Evolutionary conservation across 2,888 invertebrate genomes (phyloP).

Genomic region (Tupiocoris notatus): DNA sequence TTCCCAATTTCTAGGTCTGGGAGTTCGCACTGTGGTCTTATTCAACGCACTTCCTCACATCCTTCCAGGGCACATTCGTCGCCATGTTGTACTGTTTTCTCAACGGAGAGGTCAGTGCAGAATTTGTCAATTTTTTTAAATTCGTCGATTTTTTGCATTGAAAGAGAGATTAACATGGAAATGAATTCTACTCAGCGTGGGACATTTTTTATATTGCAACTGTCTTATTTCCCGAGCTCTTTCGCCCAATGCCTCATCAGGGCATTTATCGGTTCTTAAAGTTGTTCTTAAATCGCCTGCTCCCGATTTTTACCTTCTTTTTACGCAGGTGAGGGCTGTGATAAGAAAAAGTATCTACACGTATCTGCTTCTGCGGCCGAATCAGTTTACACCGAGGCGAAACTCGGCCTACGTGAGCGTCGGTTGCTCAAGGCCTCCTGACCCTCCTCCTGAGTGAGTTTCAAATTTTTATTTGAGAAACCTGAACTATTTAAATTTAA

Average conservation of each 20-base stretch:
- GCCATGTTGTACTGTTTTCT: slow-evolving; percentile 64
- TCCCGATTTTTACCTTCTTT: not conserved
- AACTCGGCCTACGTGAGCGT: slow-evolving; percentile 50
- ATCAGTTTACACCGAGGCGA: slow-evolving; percentile 49
- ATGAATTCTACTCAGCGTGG: too few relatives aligned
- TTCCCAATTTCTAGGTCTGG: slow-evolving; percentile 56
- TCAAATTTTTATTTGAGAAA: too few relatives aligned
- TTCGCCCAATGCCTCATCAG: too few relatives aligned
- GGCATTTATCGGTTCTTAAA: too few relatives aligned
- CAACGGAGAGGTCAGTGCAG: slow-evolving; percentile 60
- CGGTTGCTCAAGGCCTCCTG: slow-evolving; percentile 46
- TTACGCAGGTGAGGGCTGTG: slow-evolving; percentile 47
- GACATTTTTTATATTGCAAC: too few relatives aligned
- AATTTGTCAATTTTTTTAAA: slow-evolving; percentile 56
- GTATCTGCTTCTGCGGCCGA: slow-evolving; percentile 50
- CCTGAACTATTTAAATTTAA: too few relatives aligned
- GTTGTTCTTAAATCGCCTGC: too few relatives aligned
- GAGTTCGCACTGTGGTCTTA: slow-evolving; percentile 79
- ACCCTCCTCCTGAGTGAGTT: slow-evolving; percentile 48
- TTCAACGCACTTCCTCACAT: slow-evolving; percentile 73
- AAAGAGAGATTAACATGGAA: too few relatives aligned
- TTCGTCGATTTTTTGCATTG: too few relatives aligned
- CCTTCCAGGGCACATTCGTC: slow-evolving; percentile 69
- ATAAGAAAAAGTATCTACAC: slow-evolving; percentile 51
- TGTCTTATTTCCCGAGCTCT: too few relatives aligned